Base-by-base conservation (phyloP, 2,113 vertebrate genomes). In the Syngnathus typhle region DNA sequence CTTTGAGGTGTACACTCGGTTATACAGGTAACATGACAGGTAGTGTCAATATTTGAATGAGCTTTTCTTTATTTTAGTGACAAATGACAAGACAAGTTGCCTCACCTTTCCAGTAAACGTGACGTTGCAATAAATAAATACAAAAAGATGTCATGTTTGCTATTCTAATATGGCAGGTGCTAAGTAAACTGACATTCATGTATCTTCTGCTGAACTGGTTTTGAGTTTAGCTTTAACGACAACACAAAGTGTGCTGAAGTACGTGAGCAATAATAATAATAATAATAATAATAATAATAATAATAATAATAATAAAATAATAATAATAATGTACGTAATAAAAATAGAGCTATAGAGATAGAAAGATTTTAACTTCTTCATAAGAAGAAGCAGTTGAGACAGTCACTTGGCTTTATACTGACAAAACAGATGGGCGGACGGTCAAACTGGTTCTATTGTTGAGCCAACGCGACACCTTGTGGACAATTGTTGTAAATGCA, bases 381-480 rank as follows among this genome's bases (percentile, higher is more conserved):
- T n/a, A n/a, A n/a, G n/a, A n/a, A n/a, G 27, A 43, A 43, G 41
- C 11, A 43, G 41, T 43, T 43, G 9, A 43, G 10, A 43, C 41
- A 11, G 11, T 43, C 41, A 46, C 44, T 15, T 46, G 44, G 12
- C 3, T 46, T 46, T 13, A 46, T 16, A 15, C 11, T 39, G 8
- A 5, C 44, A 5, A 15, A n/a, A 19, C 43, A 10, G 43, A 11
- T 12, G 15, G 12, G n/a, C 6, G 8, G 47, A n/a, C 18, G 6
- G 47, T 7, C 18, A 49, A 18, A 49, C 5, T 18, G n/a, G 9
- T 52, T 52, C 49, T 52, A n/a, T 21, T 60, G 55, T 63, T 75
- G 69, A 75, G 58, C 51, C 37, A 36, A 71, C 67, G 83, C 56
- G 84, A 88, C 84, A 81, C 56, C 86, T 74, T 69, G 82, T 88